Evolutionary conservation across 2,113 vertebrate species (phyloP).

Genomic region (Rafetus swinhoei): DNA sequence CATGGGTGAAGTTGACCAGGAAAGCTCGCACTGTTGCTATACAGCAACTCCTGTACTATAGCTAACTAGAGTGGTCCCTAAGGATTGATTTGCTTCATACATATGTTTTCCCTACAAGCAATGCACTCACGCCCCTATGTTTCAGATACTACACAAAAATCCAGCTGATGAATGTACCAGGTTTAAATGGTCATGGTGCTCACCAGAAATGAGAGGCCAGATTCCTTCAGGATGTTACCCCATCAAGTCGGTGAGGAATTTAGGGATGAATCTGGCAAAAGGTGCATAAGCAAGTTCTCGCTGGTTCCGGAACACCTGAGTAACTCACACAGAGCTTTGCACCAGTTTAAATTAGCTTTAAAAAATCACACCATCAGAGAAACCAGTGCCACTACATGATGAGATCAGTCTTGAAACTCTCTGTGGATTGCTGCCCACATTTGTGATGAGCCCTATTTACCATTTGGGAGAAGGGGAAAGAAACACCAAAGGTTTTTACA

Average conservation of each 20-base stretch:
- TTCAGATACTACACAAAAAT: not conserved
- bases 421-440: not conserved
- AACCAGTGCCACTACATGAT: not conserved
- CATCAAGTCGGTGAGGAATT: not conserved
- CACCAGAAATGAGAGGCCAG: rapidly evolving
- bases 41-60: not conserved
- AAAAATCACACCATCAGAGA: not conserved
- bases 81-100: not conserved
- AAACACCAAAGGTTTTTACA: not conserved
- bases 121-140: not conserved
- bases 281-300: not conserved
- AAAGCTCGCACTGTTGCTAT: not conserved
- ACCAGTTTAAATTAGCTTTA: not conserved
- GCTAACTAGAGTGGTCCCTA: not conserved
- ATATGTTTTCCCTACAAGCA: not conserved
- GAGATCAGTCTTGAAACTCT: not conserved
- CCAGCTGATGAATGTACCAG: not conserved
- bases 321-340: not conserved
- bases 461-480: not conserved
- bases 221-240: not conserved
- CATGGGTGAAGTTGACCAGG: not conserved
- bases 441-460: not conserved
- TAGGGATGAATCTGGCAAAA: not conserved
- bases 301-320: not conserved
- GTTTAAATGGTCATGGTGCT: not conserved